phyloP scores from a whole-genome alignment of 2,888 invertebrate species.

The Callimorpha dominula region DNA sequence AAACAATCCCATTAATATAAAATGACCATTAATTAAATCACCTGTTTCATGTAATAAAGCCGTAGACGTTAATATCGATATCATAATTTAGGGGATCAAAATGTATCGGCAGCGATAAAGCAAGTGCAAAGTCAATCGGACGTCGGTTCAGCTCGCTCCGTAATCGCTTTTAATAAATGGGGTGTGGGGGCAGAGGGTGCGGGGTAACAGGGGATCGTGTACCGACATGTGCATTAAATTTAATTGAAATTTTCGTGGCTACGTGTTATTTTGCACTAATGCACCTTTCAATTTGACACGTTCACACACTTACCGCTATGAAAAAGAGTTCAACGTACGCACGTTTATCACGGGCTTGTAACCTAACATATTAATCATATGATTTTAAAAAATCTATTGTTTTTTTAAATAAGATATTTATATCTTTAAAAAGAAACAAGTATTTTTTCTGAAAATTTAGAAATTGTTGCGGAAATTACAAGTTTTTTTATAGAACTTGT shows the following conservation, averaged over 20 bases:
- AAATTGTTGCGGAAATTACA: no score
- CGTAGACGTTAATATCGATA: constrained; percentile 48
- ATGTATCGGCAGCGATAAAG: constrained; percentile 67
- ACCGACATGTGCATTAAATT: constrained; percentile 77
- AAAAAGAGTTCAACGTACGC: constrained; percentile 52
- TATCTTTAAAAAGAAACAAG: no score
- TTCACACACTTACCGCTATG: constrained; percentile 53
- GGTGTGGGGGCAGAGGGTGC: constrained; percentile 47
- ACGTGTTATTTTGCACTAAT: constrained; percentile 80
- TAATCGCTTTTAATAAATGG: constrained; percentile 78
- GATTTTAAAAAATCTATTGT: no score
- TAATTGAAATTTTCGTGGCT: constrained; percentile 83
- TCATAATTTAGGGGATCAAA: constrained; percentile 68
- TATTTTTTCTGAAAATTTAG: no score
- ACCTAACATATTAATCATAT: no score
- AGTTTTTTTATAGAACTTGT: no score
- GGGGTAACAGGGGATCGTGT: constrained; percentile 36
- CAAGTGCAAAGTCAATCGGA: constrained; percentile 69
- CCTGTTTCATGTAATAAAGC: constrained; percentile 40
- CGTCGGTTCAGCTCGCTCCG: constrained; percentile 62
- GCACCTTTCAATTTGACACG: constrained; percentile 74
- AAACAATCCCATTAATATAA: constrained; percentile 18
- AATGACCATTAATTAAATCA: constrained; percentile 36
- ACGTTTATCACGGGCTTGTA: no score
- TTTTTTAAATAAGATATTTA: no score